These are phyloP conservation scores for Drosophila auraria DNA, from an alignment of 1,140 invertebrate genomes.

Conservation along the genomic window DNA sequence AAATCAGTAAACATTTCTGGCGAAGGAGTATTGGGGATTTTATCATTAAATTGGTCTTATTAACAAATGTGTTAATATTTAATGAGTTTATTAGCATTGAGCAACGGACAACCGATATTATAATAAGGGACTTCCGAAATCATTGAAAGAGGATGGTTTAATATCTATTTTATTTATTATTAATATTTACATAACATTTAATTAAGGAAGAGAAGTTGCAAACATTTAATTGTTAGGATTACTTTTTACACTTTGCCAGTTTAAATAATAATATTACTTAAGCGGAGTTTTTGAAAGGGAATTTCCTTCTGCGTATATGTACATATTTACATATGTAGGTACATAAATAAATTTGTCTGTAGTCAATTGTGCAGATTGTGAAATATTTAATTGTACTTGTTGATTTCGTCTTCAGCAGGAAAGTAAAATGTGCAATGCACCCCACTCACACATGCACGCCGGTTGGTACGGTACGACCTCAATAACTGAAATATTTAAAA, in stretches of 20 bases:
- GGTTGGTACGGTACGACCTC: background rate
- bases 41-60: too few species aligned
- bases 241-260: too few species aligned
- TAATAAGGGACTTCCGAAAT: background rate
- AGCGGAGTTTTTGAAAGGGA: too few species aligned
- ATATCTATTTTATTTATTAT: background rate
- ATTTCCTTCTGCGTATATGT: background rate
- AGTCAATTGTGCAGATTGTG: background rate
- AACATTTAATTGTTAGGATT: too few species aligned
- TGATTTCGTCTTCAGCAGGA: slow-evolving; percentile 9
- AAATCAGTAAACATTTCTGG: background rate
- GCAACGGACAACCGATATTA: background rate
- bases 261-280: too few species aligned
- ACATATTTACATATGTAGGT: background rate
- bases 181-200: background rate
- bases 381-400: slow-evolving; percentile 13
- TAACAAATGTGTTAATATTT: background rate
- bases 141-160: background rate
- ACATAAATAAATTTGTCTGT: background rate
- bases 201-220: background rate
- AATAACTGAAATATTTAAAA: background rate
- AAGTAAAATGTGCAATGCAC: slow-evolving; percentile 11
- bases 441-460: background rate
- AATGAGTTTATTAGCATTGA: background rate
- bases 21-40: too few species aligned